Evolutionary conservation across 2,113 vertebrate species (phyloP), one percentile per base, ranked within the genome.

Genomic region (Columba janthina): DNA sequence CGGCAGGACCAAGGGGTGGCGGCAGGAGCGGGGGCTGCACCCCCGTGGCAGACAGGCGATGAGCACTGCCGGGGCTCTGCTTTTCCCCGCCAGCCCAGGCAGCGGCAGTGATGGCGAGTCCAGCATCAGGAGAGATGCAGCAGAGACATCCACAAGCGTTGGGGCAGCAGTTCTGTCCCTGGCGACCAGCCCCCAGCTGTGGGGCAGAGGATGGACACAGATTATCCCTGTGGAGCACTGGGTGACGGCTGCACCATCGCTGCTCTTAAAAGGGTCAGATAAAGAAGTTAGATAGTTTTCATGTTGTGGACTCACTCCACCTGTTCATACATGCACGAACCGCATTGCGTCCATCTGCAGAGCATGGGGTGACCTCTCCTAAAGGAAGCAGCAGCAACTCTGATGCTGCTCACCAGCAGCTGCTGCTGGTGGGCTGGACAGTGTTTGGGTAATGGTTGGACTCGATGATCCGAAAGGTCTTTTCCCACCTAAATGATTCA

Each of bases 221-320:
- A 40, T 20, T 19, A 1, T 8, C 51, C 32, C 53, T 1, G 4
- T 15, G 4, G 50, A 42, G 34, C 7, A 6, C 58, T 13, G 20
- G 61, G 32, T 10, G 53, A 15, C 1, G 5, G 48, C 53, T 8
- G 42, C 11, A 17, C 42, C 42, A 44, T 44, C 42, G 16, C 42
- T 44, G 42, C 42, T 44, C 42, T 44, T 16, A n/a, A n/a, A 57
- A 57, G 29, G 14, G 38, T 60, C 19, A 24, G 53, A 5, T 16
- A 18, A 44, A 44, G 11, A 42, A 42, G 42, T 44, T 44, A 44
- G 16, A 18, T 17, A 44, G 25, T 19, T 29, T 60, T 16, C 67
- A 6, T 4, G 0, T 32, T 38, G 20, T n/a, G 44, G 60, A 28
- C 53, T 66, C 15, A 0, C 36, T 50, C 15, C 5, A 6, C 16